Base-by-base conservation (phyloP, 2,113 vertebrate genomes). In the Corythornis vintsioides region DNA sequence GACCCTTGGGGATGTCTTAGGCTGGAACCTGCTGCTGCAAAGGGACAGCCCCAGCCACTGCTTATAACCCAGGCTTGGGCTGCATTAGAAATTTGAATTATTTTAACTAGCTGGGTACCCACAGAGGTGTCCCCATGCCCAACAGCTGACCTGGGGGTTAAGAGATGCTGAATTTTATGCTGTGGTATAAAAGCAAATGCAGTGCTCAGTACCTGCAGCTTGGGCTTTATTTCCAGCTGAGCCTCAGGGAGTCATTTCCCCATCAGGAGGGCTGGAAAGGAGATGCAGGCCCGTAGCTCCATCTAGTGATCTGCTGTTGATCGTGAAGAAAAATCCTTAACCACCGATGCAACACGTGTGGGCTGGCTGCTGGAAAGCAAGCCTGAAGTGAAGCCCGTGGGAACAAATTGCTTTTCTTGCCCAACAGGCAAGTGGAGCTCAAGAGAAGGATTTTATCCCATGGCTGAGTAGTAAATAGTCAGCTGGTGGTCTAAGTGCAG, bases 191-290 rank as follows among this genome's bases (percentile, higher is more conserved):
- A 45, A 67, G 12, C 35, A 31, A 45, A 57, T 52, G 50, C 25
- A 20, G 10, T 0, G 35, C 3, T 4, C 3, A 1, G 19, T 7
- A 2, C 15, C 1, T 0, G 47, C 63, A 50, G 10, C 19, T 1
- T 2, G 52, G 10, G 55, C 11, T 73, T 15, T 3, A 43, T 38
- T 56, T 13, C 1, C 66, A 9, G 61, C 56, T 3, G 42, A 4
- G 38, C 29, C 3, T 35, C 3, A 3, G 45, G 14, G 31, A 50
- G 4, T 18, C 3, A 0, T 29, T 60, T 63, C 6, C 1, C 3
- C 0, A 0, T 1, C 0, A 2, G 80, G 0, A 31, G 43, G 4
- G 0, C 2, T 16, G 45, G 70, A 7, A 16, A 16, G 0, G 12
- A 65, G 59, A 19, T 25, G 89, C 25, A 20, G 90, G 56, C 1